Percentiles rank a stretch among this genome's conserved stretches.
phyloP scores from a whole-genome alignment of 2,797 vertebrate species.

The Sparidentex hasta region DNA sequence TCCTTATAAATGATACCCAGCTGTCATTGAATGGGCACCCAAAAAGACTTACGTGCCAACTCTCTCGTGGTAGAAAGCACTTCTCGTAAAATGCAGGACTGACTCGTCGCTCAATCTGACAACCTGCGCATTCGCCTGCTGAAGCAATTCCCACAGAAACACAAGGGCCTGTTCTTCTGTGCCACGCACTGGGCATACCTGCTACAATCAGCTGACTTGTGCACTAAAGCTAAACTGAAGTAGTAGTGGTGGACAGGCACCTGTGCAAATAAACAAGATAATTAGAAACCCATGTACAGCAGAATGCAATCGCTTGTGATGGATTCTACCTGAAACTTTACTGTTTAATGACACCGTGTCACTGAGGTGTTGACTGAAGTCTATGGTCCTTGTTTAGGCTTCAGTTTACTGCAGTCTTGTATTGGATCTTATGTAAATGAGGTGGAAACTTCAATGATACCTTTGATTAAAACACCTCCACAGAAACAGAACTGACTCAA shows the following conservation, averaged over 20 bases:
- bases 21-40: conserved; percentile 56
- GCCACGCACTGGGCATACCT: not conserved
- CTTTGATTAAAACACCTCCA: not conserved
- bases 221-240: conserved; percentile 12
- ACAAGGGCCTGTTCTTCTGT: conserved; percentile 20
- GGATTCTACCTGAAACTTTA: not conserved
- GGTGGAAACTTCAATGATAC: not conserved
- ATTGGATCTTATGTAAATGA: not conserved
- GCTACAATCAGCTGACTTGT: conserved; percentile 32
- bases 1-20: conserved; percentile 75
- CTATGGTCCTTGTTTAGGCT: not conserved
- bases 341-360: not conserved
- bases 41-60: conserved; percentile 61
- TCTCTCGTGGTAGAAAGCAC: conserved; percentile 51
- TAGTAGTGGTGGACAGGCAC: not conserved
- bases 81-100: conserved; percentile 50
- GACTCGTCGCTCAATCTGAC: conserved; percentile 57
- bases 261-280: conserved; percentile 15
- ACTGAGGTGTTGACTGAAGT: not conserved
- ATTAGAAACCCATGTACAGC: not conserved
- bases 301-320: not conserved
- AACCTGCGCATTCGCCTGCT: conserved; percentile 30
- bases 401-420: not conserved
- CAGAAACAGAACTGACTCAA: not conserved
- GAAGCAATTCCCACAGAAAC: conserved; percentile 37